Percentiles rank a stretch among this genome's conserved stretches.
Conservation (phyloP, 2,797 vertebrate species). For the Mionectes olivaceus region DNA sequence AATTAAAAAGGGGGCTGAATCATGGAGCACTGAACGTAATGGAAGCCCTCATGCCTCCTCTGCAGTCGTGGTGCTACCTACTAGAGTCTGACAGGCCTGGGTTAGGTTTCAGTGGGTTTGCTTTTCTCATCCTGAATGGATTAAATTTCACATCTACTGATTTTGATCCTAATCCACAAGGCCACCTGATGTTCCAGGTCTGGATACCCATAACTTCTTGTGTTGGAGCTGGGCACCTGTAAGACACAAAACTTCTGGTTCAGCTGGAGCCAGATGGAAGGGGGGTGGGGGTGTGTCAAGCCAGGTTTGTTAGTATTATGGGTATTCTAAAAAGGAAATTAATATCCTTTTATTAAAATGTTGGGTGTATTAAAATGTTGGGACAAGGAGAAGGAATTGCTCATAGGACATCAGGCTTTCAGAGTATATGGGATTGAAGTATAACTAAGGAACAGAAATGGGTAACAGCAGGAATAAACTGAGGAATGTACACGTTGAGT, state of each 20-base stretch:
- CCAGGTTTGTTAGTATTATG: neutral
- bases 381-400: neutral
- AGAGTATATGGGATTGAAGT: neutral
- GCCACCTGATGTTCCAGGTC: neutral
- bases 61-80: neutral
- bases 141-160: neutral
- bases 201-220: neutral
- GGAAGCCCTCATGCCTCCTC: neutral
- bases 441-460: neutral
- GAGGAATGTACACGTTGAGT: neutral
- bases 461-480: neutral
- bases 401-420: neutral
- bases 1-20: neutral
- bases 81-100: neutral
- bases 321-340: neutral
- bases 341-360: neutral
- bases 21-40: neutral
- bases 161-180: neutral
- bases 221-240: neutral
- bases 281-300: neutral
- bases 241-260: neutral
- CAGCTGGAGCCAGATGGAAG: neutral
- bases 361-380: neutral
- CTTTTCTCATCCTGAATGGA: neutral
- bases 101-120: neutral